Base-by-base conservation (phyloP, 2,888 invertebrate genomes). In the Ochropleura plecta region DNA sequence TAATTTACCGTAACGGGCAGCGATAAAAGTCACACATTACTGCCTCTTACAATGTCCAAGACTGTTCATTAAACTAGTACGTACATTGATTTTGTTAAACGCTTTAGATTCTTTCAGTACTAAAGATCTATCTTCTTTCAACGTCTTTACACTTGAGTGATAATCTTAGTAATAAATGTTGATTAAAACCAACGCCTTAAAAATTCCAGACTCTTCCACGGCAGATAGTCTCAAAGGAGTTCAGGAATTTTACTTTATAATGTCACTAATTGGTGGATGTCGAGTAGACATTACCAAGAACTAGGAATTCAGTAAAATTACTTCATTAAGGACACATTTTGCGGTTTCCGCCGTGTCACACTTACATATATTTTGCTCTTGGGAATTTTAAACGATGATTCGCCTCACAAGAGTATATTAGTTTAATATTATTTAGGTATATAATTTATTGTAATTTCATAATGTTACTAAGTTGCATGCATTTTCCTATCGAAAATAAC, bases 121-220 rank as follows among this genome's bases (percentile, higher is more conserved):
- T 65, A 40, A 59, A 67, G 10, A 48, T 64, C 42, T 67, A 51
- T 57, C 46, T 67, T 18, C 30, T 42, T 53, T 68, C 20, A 64
- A 49, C 12, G 18, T 60, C 16, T 5, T 81, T 64, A 6, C 67
- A 49, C 16, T 73, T 62, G 48, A 60, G 65, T 77, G 51, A 57
- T 51, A 69, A 66, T 63, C 40, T 67, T 53, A 51, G 51, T 48
- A 72, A 71, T 70, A 55, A 80, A 81, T 71, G 55, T 82, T 82
- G 66, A 82, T 77, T 77, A 69, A 81, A 72, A 62, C 48, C 30
- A 30, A 46, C 40, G 76, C 30, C 64, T 20, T 18, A 16, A 65
- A 76, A 69, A 71, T 53, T 60, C 18, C 44, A 57, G 55, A 16
- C 20, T 66, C 10, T 30, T 49, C 20, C 48, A 14, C 9, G n/a